Conservation (phyloP, 2,888 invertebrate species). For the Ceramica pisi region DNA sequence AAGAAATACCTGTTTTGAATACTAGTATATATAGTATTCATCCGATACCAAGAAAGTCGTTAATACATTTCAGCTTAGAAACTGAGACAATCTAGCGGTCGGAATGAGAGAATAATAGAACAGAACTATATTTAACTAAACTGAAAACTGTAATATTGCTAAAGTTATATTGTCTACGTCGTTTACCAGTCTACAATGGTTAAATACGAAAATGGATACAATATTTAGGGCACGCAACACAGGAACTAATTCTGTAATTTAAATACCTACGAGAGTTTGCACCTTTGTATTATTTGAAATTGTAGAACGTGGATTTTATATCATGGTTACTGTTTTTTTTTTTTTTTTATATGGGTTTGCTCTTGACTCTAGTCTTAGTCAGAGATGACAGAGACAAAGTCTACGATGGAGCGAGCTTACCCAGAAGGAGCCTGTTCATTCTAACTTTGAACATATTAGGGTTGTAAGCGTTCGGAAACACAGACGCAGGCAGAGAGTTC, state of each 20-base stretch:
- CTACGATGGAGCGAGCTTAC: too few species aligned
- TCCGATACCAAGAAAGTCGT: neutral
- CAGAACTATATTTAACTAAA: constrained; percentile 19
- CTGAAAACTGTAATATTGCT: constrained; percentile 17
- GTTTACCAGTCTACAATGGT: neutral
- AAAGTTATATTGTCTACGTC: constrained; percentile 1
- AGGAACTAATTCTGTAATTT: neutral
- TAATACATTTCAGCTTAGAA: constrained; percentile 14
- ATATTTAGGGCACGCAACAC: neutral
- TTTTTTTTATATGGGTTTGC: too few species aligned
- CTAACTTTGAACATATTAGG: too few species aligned
- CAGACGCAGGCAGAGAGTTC: too few species aligned
- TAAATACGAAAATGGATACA: neutral
- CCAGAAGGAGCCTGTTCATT: too few species aligned
- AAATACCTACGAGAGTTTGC: neutral
- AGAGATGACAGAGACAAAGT: too few species aligned
- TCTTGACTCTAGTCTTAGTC: too few species aligned
- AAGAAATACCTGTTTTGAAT: neutral
- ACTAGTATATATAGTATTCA: neutral
- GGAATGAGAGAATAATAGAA: neutral
- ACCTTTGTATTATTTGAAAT: too few species aligned
- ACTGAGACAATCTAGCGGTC: constrained; percentile 4
- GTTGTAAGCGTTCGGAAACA: too few species aligned
- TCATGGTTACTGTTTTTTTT: too few species aligned
- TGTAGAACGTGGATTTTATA: too few species aligned